Evolutionary conservation across 53 echinoderm and acorn worm genomes (phyloP).

Genomic region (Actinopyga echinites): DNA sequence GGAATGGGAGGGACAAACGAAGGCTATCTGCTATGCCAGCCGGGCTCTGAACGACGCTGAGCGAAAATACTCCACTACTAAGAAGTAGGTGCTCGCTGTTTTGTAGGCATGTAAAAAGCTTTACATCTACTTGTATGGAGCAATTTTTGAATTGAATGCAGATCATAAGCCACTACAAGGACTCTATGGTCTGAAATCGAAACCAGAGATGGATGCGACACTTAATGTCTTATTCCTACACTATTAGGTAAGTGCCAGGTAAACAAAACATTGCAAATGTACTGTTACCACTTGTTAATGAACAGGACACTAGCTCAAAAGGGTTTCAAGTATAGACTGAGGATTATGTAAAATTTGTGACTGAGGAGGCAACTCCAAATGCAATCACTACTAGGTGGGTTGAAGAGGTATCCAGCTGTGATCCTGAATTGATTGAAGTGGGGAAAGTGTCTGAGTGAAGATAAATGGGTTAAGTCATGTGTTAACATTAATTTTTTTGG

Average conservation of each 20-base stretch:
- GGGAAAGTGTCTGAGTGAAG: neutral
- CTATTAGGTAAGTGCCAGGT: neutral
- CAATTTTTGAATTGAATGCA: constrained; percentile 34
- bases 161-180: constrained; percentile 54
- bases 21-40: constrained; percentile 41
- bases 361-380: neutral
- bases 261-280: constrained; percentile 24
- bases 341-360: neutral
- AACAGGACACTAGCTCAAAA: neutral
- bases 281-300: neutral
- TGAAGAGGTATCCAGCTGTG: constrained; percentile 21
- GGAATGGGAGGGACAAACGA: neutral
- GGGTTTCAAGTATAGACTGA: too few relatives aligned
- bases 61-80: constrained; percentile 40
- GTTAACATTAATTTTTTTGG: neutral
- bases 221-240: constrained; percentile 25
- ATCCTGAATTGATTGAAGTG: constrained; percentile 45
- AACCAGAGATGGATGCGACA: constrained; percentile 28
- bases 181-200: constrained; percentile 42
- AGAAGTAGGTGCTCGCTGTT: constrained; percentile 48
- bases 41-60: constrained; percentile 21
- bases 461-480: neutral
- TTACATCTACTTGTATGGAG: constrained; percentile 50
- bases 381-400: constrained; percentile 11
- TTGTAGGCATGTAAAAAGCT: constrained; percentile 50